These are phyloP conservation scores for Thalpophila matura DNA, from an alignment of 2,888 invertebrate species.

Conservation along the genomic window DNA sequence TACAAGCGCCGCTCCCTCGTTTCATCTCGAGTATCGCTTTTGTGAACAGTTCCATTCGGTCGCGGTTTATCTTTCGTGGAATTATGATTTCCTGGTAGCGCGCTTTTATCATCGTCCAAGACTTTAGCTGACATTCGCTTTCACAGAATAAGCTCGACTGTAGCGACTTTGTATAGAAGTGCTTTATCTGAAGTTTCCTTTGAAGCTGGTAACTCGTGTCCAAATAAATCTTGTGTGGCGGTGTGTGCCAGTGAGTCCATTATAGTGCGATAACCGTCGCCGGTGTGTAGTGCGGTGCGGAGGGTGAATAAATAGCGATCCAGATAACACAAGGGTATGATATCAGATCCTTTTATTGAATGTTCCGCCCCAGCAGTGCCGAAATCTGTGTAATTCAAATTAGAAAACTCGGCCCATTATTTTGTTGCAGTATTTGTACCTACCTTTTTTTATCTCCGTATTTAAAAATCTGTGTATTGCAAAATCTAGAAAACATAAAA, in stretches of 20 bases:
- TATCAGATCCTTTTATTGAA: slow-evolving; percentile 47
- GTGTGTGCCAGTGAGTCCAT: slow-evolving; percentile 34
- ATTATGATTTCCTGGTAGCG: slow-evolving; percentile 35
- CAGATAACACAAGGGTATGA: slow-evolving; percentile 46
- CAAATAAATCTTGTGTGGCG: slow-evolving; percentile 47
- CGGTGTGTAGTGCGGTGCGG: slow-evolving; percentile 21
- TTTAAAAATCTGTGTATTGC: no score
- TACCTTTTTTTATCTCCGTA: no score
- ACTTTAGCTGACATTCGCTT: slow-evolving; percentile 14
- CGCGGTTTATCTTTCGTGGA: slow-evolving; percentile 28
- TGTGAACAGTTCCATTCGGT: slow-evolving; percentile 5
- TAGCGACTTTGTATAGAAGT: slow-evolving; percentile 11
- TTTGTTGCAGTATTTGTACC: neutral
- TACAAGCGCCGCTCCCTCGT: neutral
- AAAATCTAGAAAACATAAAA: no score
- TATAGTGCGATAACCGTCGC: slow-evolving; percentile 39
- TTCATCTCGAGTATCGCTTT: neutral
- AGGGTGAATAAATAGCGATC: slow-evolving; percentile 25
- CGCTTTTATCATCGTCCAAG: slow-evolving; percentile 18
- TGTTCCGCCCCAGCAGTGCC: slow-evolving; percentile 3
- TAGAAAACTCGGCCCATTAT: slow-evolving; percentile 5
- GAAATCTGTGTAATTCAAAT: neutral
- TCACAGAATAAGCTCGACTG: slow-evolving; percentile 9
- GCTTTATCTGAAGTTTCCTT: slow-evolving; percentile 32
- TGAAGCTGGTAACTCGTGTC: slow-evolving; percentile 28